These are phyloP conservation scores for Acanthosepion lycidas DNA, from an alignment of 2,888 invertebrate genomes.

Conservation along the genomic window DNA sequence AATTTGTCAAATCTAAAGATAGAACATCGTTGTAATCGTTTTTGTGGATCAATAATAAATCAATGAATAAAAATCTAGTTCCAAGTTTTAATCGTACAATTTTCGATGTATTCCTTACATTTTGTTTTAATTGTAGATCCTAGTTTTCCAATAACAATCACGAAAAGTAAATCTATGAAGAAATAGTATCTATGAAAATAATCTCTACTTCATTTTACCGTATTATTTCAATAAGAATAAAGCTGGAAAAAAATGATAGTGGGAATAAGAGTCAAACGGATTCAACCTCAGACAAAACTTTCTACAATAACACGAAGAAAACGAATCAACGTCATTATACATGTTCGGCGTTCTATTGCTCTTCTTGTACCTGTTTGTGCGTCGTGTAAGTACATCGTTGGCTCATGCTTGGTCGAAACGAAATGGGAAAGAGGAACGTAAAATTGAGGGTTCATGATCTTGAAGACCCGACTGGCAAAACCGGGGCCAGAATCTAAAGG, in stretches of 20 bases:
- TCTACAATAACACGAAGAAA: not conserved
- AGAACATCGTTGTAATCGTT: no score
- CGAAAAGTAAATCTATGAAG: no score
- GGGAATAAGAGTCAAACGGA: no score
- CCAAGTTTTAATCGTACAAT: no score
- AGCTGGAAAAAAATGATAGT: no score
- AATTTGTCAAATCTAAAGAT: no score
- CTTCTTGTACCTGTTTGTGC: not conserved
- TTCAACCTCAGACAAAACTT: not conserved
- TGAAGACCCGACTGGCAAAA: not conserved
- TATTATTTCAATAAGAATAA: not conserved
- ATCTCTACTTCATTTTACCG: not conserved
- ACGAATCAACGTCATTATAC: not conserved
- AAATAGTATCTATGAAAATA: no score
- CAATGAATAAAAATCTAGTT: no score
- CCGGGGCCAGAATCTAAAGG: constrained; percentile 33
- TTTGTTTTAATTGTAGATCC: no score
- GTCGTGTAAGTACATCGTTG: not conserved
- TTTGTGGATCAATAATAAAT: no score
- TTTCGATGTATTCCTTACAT: no score
- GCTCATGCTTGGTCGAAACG: not conserved
- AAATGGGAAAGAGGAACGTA: not conserved
- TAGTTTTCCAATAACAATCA: no score
- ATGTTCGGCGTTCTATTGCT: not conserved
- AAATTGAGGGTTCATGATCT: not conserved